phyloP scores from a whole-genome alignment of 2,888 invertebrate species.

The Eupithecia exiguata region DNA sequence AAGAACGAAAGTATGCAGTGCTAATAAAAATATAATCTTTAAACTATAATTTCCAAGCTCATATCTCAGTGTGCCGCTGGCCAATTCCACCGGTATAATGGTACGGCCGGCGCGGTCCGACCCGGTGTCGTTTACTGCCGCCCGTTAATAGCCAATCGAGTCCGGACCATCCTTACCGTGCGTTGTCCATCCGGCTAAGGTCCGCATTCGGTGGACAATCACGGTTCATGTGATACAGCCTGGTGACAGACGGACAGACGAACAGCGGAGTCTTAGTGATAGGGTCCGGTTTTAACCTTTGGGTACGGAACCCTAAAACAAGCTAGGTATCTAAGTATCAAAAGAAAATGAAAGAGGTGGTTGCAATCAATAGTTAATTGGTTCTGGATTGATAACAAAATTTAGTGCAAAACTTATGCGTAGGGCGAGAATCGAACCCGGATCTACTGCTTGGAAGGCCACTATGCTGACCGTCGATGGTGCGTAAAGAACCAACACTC shows the following conservation, averaged over 20 bases:
- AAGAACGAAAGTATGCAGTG: background rate
- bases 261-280: too few relatives aligned
- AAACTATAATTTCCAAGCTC: background rate
- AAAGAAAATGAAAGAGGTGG: too few relatives aligned
- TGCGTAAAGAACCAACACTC: background rate
- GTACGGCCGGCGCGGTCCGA: conserved; percentile 48
- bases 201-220: background rate
- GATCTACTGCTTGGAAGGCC: conserved; percentile 84
- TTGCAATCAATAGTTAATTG: too few relatives aligned
- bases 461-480: conserved; percentile 80
- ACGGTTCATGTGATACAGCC: too few relatives aligned
- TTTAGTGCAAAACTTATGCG: conserved; percentile 59
- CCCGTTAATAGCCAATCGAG: conserved; percentile 66
- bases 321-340: too few relatives aligned
- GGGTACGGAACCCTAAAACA: too few relatives aligned
- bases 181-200: conserved; percentile 7
- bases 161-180: conserved; percentile 33
- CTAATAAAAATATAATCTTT: background rate
- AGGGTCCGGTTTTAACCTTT: too few relatives aligned
- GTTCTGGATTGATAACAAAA: background rate
- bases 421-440: conserved; percentile 83
- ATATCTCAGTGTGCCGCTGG: conserved; percentile 3
- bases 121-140: conserved; percentile 62
- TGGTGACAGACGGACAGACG: too few relatives aligned
- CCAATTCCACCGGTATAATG: conserved; percentile 53